Percentiles rank a stretch among this genome's conserved stretches.
Conservation (phyloP, 2,113 vertebrate genomes). For the Thermophis baileyi region DNA sequence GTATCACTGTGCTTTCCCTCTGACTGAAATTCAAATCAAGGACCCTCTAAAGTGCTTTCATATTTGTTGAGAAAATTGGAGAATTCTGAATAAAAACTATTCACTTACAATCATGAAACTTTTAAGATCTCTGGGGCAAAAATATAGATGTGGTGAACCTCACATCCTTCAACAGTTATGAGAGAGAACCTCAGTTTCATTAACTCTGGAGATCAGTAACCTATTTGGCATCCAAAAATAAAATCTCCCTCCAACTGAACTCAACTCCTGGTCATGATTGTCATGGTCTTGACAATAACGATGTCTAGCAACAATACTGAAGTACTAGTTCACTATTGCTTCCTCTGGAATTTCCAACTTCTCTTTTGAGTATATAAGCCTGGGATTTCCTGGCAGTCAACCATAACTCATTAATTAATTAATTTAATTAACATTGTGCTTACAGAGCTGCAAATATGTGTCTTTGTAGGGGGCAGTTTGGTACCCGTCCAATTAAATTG, state of each 20-base stretch:
- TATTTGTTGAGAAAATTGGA: background rate
- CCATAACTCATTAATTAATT: background rate
- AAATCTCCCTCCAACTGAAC: background rate
- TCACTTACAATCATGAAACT: background rate
- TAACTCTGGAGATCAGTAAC: too few relatives aligned
- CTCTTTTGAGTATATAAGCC: background rate
- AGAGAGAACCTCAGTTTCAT: background rate
- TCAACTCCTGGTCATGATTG: background rate
- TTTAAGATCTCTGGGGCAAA: background rate
- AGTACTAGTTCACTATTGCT: background rate
- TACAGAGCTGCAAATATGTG: background rate
- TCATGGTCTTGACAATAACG: background rate
- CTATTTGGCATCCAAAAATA: background rate
- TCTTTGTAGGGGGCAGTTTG: background rate
- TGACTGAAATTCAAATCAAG: background rate
- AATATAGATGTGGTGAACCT: background rate
- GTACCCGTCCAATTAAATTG: background rate
- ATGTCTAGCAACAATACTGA: background rate
- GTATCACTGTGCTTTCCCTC: background rate
- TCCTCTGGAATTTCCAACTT: background rate
- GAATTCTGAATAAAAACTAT: background rate
- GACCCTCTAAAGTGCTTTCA: background rate
- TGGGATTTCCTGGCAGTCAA: background rate
- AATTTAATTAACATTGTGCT: background rate
- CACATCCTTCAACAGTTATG: background rate